Conservation (phyloP, 1,140 invertebrate species). For the Drosophila guanche region DNA sequence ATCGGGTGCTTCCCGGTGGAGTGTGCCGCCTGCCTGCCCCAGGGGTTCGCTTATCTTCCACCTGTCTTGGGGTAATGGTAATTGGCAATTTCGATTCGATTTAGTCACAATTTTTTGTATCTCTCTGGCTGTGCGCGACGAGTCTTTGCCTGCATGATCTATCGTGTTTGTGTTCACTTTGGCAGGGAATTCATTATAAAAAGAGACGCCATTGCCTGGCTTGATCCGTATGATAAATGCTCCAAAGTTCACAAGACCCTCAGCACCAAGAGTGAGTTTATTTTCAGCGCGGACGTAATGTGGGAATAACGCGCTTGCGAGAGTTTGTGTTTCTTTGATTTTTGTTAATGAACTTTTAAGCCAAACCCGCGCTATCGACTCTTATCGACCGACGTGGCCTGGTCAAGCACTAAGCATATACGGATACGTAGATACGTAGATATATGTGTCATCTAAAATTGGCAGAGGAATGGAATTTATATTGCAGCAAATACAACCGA, state of each 20-base stretch:
- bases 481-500: conserved; percentile 52
- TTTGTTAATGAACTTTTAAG: conserved; percentile 53
- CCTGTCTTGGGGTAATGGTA: conserved; percentile 46
- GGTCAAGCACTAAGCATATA: conserved; percentile 6
- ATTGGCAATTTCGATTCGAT: conserved; percentile 61
- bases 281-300: conserved; percentile 62
- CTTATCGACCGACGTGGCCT: conserved; percentile 27
- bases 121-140: conserved; percentile 8
- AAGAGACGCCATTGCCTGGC: conserved; percentile 45
- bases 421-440: neutral
- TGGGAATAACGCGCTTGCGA: conserved; percentile 28
- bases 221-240: conserved; percentile 56
- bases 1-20: conserved; percentile 56
- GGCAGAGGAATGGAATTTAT: conserved; percentile 55
- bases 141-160: conserved; percentile 37
- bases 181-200: neutral
- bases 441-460: conserved; percentile 60
- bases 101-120: conserved; percentile 67
- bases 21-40: conserved; percentile 10
- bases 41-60: conserved; percentile 41
- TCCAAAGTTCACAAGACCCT: conserved; percentile 59
- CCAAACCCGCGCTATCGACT: conserved; percentile 42
- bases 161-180: conserved; percentile 25
- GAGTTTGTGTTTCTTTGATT: conserved; percentile 9
- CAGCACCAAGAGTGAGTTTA: conserved; percentile 30